Base-by-base conservation (phyloP, 2,888 invertebrate genomes). In the Monoplex corrugatus region DNA sequence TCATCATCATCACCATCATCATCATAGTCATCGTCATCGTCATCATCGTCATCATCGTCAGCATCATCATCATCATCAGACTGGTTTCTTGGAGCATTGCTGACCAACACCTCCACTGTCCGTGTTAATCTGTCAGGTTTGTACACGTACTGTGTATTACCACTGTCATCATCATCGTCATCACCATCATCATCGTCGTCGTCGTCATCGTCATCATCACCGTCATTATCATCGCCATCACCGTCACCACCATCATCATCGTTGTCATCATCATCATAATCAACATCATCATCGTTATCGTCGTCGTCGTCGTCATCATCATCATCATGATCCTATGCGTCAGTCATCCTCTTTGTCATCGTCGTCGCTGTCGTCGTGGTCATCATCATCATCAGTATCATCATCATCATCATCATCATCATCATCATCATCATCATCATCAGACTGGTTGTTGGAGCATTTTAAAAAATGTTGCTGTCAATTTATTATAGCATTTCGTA, bases 71-170 rank as follows among this genome's bases (percentile, higher is more conserved):
- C n/a, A n/a, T n/a, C n/a, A n/a, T n/a, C n/a, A 50, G 16, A 35
- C 35, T 84, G 35, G 57, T 84, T 1, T 50, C 84, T 3, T n/a
- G 23, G 19, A 19, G 45, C 84, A 10, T 28, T 84, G 6, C 84
- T 84, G 32, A 38, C 45, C 84, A 84, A 84, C 38, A 84, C 84
- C 32, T 84, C 84, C 84, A 84, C 57, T 35, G 84, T 84, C 50
- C 32, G 57, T 2, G 84, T 84, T 57, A 84, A 57, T 28, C 57
- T 84, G 19, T 84, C 84, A 84, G 50, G 84, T 84, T 38, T 1
- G 50, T 16, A 50, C n/a, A n/a, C n/a, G n/a, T n/a, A n/a, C n/a
- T 50, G 50, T 50, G 50, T 50, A 16, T 50, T 8, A 13, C 10
- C 50, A 50, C 50, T 50, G 19, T 19, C 50, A 13, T 13, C n/a